Evolutionary conservation across 2,888 invertebrate species (phyloP).

Genomic region (Aphrophora alni): DNA sequence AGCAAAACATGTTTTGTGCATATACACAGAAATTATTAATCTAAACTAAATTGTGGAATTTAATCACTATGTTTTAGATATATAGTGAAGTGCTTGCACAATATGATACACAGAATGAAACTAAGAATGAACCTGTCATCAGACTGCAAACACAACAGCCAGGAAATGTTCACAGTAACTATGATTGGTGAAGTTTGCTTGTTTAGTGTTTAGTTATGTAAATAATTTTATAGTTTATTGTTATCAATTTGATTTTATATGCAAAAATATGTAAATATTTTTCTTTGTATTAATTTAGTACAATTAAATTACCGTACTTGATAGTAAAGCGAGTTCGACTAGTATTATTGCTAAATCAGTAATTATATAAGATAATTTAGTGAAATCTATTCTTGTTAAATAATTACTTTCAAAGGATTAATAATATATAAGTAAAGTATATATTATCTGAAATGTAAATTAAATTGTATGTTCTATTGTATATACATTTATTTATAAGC

Average conservation of each 20-base stretch:
- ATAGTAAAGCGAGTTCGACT: neutral
- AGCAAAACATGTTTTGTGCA: too few relatives aligned
- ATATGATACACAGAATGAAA: constrained; percentile 54
- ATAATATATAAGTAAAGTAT: neutral
- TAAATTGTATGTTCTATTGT: too few relatives aligned
- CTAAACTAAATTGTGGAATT: too few relatives aligned
- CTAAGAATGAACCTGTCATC: constrained; percentile 55
- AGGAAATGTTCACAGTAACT: constrained; percentile 56
- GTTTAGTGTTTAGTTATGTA: constrained; percentile 15
- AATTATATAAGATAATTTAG: neutral
- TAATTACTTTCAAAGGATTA: neutral
- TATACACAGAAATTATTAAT: too few relatives aligned
- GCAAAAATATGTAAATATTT: neutral
- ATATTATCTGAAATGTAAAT: neutral
- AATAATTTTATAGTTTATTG: neutral
- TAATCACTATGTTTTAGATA: too few relatives aligned
- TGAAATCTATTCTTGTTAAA: neutral
- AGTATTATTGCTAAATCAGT: neutral
- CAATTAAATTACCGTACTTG: neutral
- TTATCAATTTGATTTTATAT: neutral
- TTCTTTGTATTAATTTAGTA: neutral
- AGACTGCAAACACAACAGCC: constrained; percentile 58
- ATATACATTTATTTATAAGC: too few relatives aligned
- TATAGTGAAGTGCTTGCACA: constrained; percentile 39
- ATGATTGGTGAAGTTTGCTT: constrained; percentile 55